These are phyloP conservation scores for Aspidiotus destructor DNA, from an alignment of 2,888 invertebrate genomes.

Conservation along the genomic window DNA sequence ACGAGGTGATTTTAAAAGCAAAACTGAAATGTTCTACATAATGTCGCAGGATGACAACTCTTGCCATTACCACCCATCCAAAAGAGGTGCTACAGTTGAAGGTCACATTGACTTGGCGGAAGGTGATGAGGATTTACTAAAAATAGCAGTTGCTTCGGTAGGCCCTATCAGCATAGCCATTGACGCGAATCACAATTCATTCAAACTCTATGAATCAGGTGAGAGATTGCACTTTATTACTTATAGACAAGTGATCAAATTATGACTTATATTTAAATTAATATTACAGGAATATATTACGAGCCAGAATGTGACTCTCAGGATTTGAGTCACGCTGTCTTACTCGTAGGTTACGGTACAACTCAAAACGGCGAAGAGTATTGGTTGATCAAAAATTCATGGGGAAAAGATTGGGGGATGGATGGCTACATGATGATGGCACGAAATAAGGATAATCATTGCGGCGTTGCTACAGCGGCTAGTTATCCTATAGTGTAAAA, in stretches of 20 bases:
- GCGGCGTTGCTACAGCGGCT: constrained; percentile 73
- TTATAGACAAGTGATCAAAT: neutral
- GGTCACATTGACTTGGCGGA: constrained; percentile 69
- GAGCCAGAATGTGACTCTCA: constrained; percentile 62
- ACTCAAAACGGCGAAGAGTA: constrained; percentile 55
- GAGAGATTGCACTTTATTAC: neutral
- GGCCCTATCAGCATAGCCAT: constrained; percentile 83
- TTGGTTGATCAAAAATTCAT: constrained; percentile 83
- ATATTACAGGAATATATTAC: constrained; percentile 55
- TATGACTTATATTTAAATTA: neutral
- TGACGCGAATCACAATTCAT: constrained; percentile 72
- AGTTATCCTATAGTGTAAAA: constrained; percentile 73
- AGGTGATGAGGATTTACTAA: constrained; percentile 63
- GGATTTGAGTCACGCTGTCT: constrained; percentile 73
- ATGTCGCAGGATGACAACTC: constrained; percentile 36
- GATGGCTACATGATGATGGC: constrained; percentile 81
- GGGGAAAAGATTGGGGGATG: constrained; percentile 70
- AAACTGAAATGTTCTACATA: neutral
- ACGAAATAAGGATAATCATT: constrained; percentile 71
- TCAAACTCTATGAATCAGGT: constrained; percentile 75
- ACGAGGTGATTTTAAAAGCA: too few species aligned
- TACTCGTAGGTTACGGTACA: constrained; percentile 73
- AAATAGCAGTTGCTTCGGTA: constrained; percentile 66
- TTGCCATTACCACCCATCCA: constrained; percentile 53
- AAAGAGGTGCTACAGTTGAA: constrained; percentile 66